Percentiles rank a stretch among this genome's conserved stretches.
Evolutionary conservation across 2,113 vertebrate species (phyloP).

Genomic region (Salminus brasiliensis): DNA sequence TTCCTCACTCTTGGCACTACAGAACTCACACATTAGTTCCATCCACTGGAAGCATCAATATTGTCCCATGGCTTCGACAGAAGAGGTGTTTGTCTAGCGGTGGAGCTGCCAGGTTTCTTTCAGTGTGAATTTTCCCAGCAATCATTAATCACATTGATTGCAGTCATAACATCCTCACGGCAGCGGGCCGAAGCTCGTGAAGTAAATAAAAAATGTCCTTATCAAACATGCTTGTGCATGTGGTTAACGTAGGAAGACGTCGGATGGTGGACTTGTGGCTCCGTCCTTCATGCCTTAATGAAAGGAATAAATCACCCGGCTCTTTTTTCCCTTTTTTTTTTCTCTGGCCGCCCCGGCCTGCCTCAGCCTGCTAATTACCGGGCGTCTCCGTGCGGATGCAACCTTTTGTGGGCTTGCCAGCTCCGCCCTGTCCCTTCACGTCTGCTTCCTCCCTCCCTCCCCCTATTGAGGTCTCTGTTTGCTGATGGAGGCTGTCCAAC

Average conservation of each 20-base stretch:
- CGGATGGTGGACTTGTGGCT: slow-evolving; percentile 11
- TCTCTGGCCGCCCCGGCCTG: slow-evolving; percentile 19
- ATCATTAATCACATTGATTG: background rate
- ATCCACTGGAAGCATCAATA: too few relatives aligned
- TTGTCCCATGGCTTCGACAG: background rate
- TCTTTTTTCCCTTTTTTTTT: slow-evolving; percentile 27
- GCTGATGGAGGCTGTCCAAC: slow-evolving; percentile 22
- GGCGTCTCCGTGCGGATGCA: slow-evolving; percentile 28
- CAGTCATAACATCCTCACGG: background rate
- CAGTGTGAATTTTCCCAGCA: background rate
- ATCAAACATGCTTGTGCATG: background rate
- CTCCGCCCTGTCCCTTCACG: slow-evolving; percentile 22
- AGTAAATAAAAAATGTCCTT: background rate
- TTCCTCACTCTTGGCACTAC: too few relatives aligned
- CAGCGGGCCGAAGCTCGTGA: background rate
- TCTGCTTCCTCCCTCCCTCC: slow-evolving; percentile 29
- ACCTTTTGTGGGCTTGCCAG: slow-evolving; percentile 45
- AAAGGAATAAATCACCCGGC: slow-evolving; percentile 45
- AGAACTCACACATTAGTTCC: too few relatives aligned
- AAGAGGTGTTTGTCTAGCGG: background rate
- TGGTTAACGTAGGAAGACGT: background rate
- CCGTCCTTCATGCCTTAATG: slow-evolving; percentile 46
- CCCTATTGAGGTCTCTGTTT: slow-evolving; percentile 41
- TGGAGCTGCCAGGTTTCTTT: background rate
- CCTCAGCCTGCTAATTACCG: slow-evolving; percentile 43